A percentile compares a stretch with the other conserved stretches of the same genome.
Evolutionary conservation across 2,797 vertebrate genomes (phyloP).

Genomic region (Neosilurus hyrtlii): DNA sequence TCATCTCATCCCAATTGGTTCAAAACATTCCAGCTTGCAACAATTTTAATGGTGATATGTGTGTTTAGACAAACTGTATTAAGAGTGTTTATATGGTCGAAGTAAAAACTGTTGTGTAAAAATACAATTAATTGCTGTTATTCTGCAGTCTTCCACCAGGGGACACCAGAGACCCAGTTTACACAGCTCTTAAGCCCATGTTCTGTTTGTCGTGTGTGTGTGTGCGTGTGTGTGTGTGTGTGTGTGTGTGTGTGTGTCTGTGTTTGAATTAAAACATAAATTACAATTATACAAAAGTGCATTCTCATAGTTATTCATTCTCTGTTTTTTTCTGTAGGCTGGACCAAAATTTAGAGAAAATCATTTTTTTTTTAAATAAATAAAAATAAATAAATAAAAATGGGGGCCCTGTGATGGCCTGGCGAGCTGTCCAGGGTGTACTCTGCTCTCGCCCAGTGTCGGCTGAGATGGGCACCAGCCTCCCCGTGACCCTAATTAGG

Average conservation of each 20-base stretch:
- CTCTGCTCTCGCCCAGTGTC: no score
- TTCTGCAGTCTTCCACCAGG: conserved; percentile 63
- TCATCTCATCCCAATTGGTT: not conserved
- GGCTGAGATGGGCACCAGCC: no score
- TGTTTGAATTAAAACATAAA: no score
- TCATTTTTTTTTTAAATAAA: no score
- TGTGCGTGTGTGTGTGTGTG: not conserved
- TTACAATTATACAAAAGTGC: not conserved
- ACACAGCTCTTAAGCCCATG: not conserved
- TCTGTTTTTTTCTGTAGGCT: not conserved
- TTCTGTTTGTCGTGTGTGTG: not conserved
- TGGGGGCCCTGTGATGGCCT: no score
- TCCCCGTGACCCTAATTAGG: no score
- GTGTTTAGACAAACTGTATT: not conserved
- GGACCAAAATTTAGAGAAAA: not conserved
- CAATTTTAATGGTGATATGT: not conserved
- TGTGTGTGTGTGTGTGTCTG: not conserved
- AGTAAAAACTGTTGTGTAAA: not conserved
- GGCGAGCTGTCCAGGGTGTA: no score
- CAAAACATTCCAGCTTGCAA: not conserved
- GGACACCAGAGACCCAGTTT: conserved; percentile 64
- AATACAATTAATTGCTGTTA: not conserved
- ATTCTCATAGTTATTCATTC: not conserved
- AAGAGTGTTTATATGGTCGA: not conserved
- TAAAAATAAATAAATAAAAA: no score